Evolutionary conservation across 2,113 vertebrate genomes (phyloP).

Genomic region (Panthera tigris): DNA sequence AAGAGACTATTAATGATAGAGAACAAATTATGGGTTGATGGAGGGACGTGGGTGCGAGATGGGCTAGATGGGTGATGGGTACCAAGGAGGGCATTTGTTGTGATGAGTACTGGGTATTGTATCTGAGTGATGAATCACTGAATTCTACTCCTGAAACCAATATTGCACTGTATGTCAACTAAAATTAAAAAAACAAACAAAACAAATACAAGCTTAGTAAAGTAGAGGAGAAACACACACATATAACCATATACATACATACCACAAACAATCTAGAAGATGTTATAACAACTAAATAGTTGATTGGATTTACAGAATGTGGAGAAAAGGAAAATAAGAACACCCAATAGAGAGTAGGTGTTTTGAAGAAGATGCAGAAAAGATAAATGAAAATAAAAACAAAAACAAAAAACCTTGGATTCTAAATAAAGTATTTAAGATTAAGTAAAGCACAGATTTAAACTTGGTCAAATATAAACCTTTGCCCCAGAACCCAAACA

Average conservation of each 20-base stretch:
- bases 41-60: too few relatives aligned
- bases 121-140: too few relatives aligned
- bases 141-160: too few relatives aligned
- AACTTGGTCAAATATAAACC: not conserved
- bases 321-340: not conserved
- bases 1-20: too few relatives aligned
- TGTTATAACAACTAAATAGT: not conserved
- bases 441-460: not conserved
- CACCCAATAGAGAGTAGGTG: not conserved
- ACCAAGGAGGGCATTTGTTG: too few relatives aligned
- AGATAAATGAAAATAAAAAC: not conserved
- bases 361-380: not conserved
- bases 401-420: not conserved
- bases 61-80: too few relatives aligned
- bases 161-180: too few relatives aligned
- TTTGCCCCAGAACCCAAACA: not conserved
- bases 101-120: too few relatives aligned
- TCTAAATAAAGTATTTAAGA: not conserved
- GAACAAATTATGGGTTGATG: too few relatives aligned
- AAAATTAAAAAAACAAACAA: too few relatives aligned
- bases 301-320: not conserved
- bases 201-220: not conserved
- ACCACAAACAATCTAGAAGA: not conserved
- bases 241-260: not conserved
- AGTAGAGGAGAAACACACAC: not conserved